These are phyloP conservation scores for Macrosoma leucophasiata DNA, from an alignment of 2,888 invertebrate species.

Conservation along the genomic window DNA sequence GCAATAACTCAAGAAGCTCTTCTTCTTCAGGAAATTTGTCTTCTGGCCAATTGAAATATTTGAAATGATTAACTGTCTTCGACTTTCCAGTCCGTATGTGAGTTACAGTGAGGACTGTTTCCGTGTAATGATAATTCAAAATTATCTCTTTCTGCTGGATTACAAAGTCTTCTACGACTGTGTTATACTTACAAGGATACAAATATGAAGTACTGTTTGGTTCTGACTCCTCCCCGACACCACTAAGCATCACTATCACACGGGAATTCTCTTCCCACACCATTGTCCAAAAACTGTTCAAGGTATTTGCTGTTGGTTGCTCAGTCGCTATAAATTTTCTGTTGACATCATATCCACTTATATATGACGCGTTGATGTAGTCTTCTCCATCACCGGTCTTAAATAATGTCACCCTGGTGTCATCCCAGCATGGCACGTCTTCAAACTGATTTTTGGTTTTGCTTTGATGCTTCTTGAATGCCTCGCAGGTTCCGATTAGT, in stretches of 20 bases:
- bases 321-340: constrained; percentile 4
- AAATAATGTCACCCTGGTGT: background rate
- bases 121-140: constrained; percentile 4
- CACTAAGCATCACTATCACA: constrained; percentile 7
- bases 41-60: constrained; percentile 10
- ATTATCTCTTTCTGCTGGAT: constrained; percentile 5
- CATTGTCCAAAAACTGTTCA: constrained; percentile 9
- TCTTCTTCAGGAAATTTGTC: constrained; percentile 7
- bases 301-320: constrained; percentile 7
- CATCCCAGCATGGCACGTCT: constrained; percentile 2
- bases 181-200: constrained; percentile 2
- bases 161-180: constrained; percentile 3
- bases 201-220: constrained; percentile 5
- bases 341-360: background rate
- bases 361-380: background rate
- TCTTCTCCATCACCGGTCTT: constrained; percentile 1
- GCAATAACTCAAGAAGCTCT: constrained; percentile 5
- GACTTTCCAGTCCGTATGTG: constrained; percentile 6
- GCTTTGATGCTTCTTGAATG: background rate
- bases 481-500: background rate
- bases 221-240: constrained; percentile 6
- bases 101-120: constrained; percentile 4
- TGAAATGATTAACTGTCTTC: constrained; percentile 5
- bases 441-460: constrained; percentile 1
- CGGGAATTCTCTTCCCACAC: constrained; percentile 11